Evolutionary conservation across 2,888 invertebrate species (phyloP), one percentile per base, ranked within the genome.

Genomic region (Strigamia maritima): DNA sequence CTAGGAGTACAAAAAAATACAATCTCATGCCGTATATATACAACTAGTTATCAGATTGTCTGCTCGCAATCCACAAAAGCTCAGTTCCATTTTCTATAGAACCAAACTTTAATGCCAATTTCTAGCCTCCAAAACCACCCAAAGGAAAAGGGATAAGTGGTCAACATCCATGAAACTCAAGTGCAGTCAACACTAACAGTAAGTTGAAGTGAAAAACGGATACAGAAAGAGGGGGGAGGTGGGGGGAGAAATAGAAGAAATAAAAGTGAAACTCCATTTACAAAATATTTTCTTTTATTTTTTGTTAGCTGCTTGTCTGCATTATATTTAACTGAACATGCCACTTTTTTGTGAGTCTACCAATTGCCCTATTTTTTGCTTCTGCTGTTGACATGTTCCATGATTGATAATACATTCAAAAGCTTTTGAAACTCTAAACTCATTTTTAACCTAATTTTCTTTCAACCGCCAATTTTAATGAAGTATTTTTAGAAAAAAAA

Each of bases 91-190:
- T 60, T 60, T 60, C 60, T 24, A 22, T 60, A 24, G 19, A 24
- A 60, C 60, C 60, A 60, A 60, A 19, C 60, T 60, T 60, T 60
- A 60, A 60, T 60, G 60, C 22, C 60, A 19, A 60, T 60, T 60
- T 60, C 60, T 60, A 60, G 60, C 60, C 60, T 60, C 60, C 60
- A 60, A 60, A n/a, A 60, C 60, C 60, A 60, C 60, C 60, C 60
- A 60, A 24, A 60, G 60, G 60, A 19, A 22, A 60, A 12, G 22
- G 24, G 60, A n/a, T 60, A 60, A 60, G 60, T 60, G 60, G 60
- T 60, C 60, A 60, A 60, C 60, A 60, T 60, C 60, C 60, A 60
- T 60, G 60, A 60, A 60, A 60, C 24, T 60, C 60, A 60, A 24
- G 60, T 60, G 60, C 22, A 60, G 60, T 60, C 60, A 60, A 60